Base-by-base conservation (phyloP, 2,113 vertebrate genomes). In the Anguilla rostrata region DNA sequence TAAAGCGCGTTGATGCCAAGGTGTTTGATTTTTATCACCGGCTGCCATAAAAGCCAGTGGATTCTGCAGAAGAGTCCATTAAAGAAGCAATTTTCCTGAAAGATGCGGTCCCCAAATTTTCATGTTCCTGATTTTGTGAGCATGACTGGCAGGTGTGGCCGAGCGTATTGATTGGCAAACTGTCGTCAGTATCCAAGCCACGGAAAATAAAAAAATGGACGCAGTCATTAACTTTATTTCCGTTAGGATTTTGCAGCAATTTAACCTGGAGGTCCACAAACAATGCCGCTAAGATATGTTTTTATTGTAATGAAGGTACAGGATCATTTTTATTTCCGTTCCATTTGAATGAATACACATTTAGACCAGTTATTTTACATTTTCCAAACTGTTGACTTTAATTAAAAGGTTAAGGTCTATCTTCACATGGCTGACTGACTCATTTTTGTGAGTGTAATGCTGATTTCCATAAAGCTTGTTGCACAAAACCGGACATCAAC, bases 21-120 rank as follows among this genome's bases (percentile, higher is more conserved):
- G 82, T 71, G 63, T 40, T n/a, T 12, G 66, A 75, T 87, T 88
- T 34, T 87, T 83, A 87, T 87, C 46, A 83, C 63, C 63, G 8
- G 16, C 49, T 5, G 60, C 81, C 15, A 78, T 83, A 83, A 83
- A 87, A 83, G 60, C 46, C 66, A 78, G 39, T 78, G 46, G 82
- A 63, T 83, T 40, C 41, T 78, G 63, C 18, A 39, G 39, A 63
- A 56, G 81, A 56, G 80, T 87, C 60, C 66, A 83, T 78, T 83
- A 87, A 87, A 43, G 41, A 83, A 20, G 85, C 26, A 56, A 82
- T 82, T 81, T 40, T 43, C 29, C 11, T 41, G 39, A 81, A 39
- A 26, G 40, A 43, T 34, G 18, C 18, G 43, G 15, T 49, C 39
- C 75, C 75, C 16, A 39, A 43, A 39, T 40, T 60, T 85, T 85